Evolutionary conservation across 2,797 vertebrate genomes (phyloP).

Genomic region (Pipistrellus kuhlii): DNA sequence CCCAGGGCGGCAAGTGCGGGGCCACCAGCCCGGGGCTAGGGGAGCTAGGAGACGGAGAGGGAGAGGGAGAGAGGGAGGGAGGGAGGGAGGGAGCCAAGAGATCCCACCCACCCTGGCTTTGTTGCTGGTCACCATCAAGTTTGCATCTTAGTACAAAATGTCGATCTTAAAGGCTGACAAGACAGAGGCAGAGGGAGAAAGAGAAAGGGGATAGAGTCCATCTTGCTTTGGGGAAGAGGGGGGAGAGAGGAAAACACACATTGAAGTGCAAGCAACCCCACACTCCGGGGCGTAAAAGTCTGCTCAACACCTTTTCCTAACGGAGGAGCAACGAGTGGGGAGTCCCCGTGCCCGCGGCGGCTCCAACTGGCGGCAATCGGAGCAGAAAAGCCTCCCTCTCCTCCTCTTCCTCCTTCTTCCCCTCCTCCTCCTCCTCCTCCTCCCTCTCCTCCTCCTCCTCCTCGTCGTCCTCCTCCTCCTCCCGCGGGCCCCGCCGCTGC

Average conservation of each 20-base stretch:
- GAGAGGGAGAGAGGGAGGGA: conserved; percentile 70
- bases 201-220: conserved; percentile 94
- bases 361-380: conserved; percentile 82
- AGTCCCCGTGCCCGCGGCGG: conserved; percentile 71
- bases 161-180: conserved; percentile 95
- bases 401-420: conserved; percentile 74
- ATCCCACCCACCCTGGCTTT: conserved; percentile 83
- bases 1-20: conserved; percentile 82
- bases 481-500: conserved; percentile 87
- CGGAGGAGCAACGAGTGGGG: conserved; percentile 81
- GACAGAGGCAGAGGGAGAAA: conserved; percentile 89
- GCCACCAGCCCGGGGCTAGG: conserved; percentile 82
- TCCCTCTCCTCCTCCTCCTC: conserved; percentile 76
- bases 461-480: conserved; percentile 74
- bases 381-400: conserved; percentile 85
- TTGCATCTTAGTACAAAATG: conserved; percentile 95
- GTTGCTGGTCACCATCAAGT: conserved; percentile 88
- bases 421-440: conserved; percentile 33
- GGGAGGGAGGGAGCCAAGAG: not conserved
- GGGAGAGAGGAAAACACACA: conserved; percentile 74
- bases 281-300: conserved; percentile 88
- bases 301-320: conserved; percentile 85
- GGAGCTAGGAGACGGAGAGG: conserved; percentile 82
- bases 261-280: conserved; percentile 90
- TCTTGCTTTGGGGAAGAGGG: conserved; percentile 95